phyloP scores from a whole-genome alignment of 1,140 invertebrate species.

The Ceratitis capitata region DNA sequence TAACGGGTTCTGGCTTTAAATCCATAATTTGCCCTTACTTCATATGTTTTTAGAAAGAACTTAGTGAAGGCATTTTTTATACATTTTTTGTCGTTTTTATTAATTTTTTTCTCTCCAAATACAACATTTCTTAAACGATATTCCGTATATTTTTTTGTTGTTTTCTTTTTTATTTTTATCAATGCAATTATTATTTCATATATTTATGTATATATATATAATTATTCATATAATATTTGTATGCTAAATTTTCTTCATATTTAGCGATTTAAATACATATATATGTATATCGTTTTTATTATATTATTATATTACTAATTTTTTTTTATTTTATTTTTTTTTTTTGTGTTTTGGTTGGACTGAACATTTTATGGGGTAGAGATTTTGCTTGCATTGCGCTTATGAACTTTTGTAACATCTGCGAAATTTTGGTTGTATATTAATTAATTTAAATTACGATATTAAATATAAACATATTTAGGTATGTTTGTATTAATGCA shows the following conservation, averaged over 20 bases:
- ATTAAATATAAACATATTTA: not conserved
- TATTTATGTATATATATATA: constrained; percentile 24
- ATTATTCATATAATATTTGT: constrained; percentile 25
- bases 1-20: no score
- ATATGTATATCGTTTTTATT: no score
- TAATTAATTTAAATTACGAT: constrained; percentile 7
- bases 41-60: not conserved
- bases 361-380: not conserved
- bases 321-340: not conserved
- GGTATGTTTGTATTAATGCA: not conserved
- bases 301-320: no score
- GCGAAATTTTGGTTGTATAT: not conserved
- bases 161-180: constrained; percentile 6
- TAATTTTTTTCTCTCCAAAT: constrained; percentile 29
- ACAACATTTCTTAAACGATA: constrained; percentile 38
- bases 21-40: not conserved
- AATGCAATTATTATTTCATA: constrained; percentile 31
- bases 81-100: constrained; percentile 17
- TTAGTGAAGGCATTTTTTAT: not conserved
- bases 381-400: constrained; percentile 13
- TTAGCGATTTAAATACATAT: not conserved
- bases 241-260: constrained; percentile 1
- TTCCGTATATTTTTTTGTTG: not conserved
- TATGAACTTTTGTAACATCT: constrained; percentile 17
- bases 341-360: not conserved